Evolutionary conservation across 2,888 invertebrate genomes (phyloP).

Genomic region (Harpagoxenus sublaevis): DNA sequence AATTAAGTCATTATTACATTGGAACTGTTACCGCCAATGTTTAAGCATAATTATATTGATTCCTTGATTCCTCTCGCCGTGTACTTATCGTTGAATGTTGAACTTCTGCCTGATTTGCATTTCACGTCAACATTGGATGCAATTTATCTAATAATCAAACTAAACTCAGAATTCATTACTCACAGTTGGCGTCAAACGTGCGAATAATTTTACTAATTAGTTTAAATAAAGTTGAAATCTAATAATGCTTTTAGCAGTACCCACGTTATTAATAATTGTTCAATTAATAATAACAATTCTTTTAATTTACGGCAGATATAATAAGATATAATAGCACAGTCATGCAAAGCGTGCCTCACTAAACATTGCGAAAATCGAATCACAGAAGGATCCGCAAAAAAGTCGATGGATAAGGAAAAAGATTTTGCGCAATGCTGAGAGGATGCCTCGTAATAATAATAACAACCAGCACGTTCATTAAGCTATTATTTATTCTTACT

Average conservation of each 20-base stretch:
- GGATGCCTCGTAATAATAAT: not conserved
- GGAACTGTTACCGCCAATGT: not conserved
- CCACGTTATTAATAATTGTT: not conserved
- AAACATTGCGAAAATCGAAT: not conserved
- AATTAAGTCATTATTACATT: not conserved
- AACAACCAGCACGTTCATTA: not conserved
- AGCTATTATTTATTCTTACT: constrained; percentile 15
- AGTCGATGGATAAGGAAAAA: not conserved
- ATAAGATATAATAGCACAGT: not conserved
- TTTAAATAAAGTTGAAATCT: not conserved
- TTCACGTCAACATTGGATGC: not conserved
- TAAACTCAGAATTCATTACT: not conserved
- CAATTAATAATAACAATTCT: not conserved
- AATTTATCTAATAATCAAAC: constrained; percentile 8
- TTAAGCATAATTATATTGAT: not conserved
- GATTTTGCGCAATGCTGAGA: not conserved
- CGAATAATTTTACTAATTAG: not conserved
- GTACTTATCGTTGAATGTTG: constrained; percentile 4
- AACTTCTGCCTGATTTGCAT: not conserved
- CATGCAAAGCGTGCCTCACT: not conserved
- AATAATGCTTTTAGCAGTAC: not conserved
- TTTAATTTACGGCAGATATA: not conserved
- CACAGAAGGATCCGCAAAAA: too few species aligned
- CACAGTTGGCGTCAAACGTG: not conserved
- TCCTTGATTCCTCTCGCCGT: not conserved